Evolutionary conservation across 2,113 vertebrate genomes (phyloP).

Genomic region (Cettia cetti): DNA sequence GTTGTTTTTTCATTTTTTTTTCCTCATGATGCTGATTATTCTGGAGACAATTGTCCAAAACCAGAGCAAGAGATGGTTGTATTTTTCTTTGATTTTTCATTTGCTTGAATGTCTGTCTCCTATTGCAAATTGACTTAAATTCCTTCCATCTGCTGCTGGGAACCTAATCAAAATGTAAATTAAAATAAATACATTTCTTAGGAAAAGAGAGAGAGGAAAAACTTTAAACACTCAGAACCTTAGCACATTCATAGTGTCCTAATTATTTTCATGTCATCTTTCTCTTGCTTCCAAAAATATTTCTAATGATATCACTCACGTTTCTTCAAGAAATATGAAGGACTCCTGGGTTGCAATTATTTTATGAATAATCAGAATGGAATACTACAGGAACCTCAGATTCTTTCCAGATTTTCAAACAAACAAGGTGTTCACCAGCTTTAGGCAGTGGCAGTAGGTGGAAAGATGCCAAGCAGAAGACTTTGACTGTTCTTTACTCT

Average conservation of each 20-base stretch:
- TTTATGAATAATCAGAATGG: neutral
- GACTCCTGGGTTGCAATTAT: neutral
- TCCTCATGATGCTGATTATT: neutral
- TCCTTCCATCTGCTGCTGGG: constrained; percentile 54
- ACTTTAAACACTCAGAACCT: constrained; percentile 3
- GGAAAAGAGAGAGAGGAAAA: neutral
- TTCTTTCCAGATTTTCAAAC: neutral
- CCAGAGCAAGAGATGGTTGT: neutral
- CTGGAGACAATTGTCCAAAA: constrained; percentile 16
- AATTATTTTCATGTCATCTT: constrained; percentile 11
- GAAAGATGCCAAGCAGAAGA: neutral
- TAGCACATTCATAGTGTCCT: neutral
- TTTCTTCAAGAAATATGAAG: neutral
- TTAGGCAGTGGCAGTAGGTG: neutral
- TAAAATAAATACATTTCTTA: constrained; percentile 66
- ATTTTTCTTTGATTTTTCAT: constrained; percentile 39
- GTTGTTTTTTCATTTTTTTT: neutral
- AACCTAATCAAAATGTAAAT: constrained; percentile 69
- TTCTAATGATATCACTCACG: neutral
- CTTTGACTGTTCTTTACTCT: neutral
- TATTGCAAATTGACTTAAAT: constrained; percentile 64
- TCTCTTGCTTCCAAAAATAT: constrained; percentile 10
- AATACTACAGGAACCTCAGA: neutral
- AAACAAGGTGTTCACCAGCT: neutral
- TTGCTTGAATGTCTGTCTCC: constrained; percentile 20